These are phyloP conservation scores for Brachionus koreanus DNA, from an alignment of 1,140 invertebrate genomes.

Conservation along the genomic window DNA sequence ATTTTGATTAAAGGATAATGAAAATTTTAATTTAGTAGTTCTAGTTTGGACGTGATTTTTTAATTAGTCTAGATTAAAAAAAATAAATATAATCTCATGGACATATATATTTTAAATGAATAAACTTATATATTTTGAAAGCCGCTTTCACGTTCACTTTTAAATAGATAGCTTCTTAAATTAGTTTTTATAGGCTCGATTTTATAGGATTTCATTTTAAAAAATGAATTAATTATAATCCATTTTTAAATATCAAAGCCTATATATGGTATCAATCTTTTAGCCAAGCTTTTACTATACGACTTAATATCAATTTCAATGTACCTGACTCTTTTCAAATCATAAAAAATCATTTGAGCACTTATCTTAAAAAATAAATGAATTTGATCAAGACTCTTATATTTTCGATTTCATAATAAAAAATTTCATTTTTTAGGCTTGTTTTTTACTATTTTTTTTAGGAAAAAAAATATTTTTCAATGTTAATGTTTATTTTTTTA, in stretches of 20 bases:
- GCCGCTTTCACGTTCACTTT: background rate
- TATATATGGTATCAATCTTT: background rate
- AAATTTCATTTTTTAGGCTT: too few species aligned
- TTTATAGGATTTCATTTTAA: background rate
- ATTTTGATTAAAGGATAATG: background rate
- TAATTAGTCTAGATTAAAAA: background rate
- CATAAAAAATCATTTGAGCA: background rate
- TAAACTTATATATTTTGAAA: background rate
- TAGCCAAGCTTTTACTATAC: background rate
- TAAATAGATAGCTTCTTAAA: background rate
- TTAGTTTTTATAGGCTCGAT: background rate
- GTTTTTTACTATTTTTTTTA: background rate
- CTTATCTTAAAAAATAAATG: background rate
- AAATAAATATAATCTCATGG: background rate
- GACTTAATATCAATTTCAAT: background rate
- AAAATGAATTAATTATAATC: background rate
- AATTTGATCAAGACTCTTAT: background rate
- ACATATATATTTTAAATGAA: too few species aligned
- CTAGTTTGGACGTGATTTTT: background rate
- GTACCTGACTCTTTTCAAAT: background rate
- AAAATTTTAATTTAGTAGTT: background rate
- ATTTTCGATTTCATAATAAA: background rate
- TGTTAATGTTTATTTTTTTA: too few species aligned
- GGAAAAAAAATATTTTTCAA: too few species aligned
- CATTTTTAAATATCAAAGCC: background rate